Percentiles rank a stretch among this genome's conserved stretches.
Conservation (phyloP, 2,113 vertebrate species). For the Setophaga kirtlandii region DNA sequence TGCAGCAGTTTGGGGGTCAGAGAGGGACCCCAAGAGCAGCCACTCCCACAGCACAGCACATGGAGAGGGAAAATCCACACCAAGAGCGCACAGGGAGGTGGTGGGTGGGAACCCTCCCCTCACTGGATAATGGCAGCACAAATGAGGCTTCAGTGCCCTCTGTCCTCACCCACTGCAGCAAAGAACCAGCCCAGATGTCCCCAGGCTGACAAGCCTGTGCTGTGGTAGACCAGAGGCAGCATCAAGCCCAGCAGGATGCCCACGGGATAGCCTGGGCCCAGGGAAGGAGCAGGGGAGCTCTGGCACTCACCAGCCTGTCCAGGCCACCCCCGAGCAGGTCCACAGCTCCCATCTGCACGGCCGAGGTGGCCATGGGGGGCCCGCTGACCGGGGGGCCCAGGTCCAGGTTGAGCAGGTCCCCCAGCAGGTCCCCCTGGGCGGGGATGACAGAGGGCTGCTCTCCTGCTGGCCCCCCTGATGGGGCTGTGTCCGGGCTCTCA, state of each 20-base stretch:
- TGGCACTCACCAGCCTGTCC: slow-evolving; percentile 86
- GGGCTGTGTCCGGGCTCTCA: slow-evolving; percentile 85
- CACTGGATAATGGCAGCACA: background rate
- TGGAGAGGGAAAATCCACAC: background rate
- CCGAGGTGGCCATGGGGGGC: slow-evolving; percentile 78
- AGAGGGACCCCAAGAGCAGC: background rate
- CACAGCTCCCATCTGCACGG: slow-evolving; percentile 89
- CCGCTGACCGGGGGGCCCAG: slow-evolving; percentile 84
- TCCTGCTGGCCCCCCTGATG: slow-evolving; percentile 62
- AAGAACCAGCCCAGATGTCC: background rate
- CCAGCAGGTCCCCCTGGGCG: slow-evolving; percentile 90
- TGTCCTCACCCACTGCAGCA: background rate
- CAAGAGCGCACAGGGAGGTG: accelerated
- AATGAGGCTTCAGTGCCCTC: background rate
- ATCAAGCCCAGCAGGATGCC: accelerated
- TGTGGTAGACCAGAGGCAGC: background rate
- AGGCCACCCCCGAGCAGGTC: slow-evolving; percentile 93
- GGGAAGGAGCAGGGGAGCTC: accelerated
- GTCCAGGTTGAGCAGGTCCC: slow-evolving; percentile 94
- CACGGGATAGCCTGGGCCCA: accelerated
- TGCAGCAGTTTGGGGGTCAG: background rate
- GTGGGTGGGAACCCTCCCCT: background rate
- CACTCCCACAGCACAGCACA: background rate
- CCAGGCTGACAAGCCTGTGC: background rate
- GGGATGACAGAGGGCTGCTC: slow-evolving; percentile 92